These are phyloP conservation scores for Nibea albiflora DNA, from an alignment of 2,113 vertebrate species.

Conservation along the genomic window DNA sequence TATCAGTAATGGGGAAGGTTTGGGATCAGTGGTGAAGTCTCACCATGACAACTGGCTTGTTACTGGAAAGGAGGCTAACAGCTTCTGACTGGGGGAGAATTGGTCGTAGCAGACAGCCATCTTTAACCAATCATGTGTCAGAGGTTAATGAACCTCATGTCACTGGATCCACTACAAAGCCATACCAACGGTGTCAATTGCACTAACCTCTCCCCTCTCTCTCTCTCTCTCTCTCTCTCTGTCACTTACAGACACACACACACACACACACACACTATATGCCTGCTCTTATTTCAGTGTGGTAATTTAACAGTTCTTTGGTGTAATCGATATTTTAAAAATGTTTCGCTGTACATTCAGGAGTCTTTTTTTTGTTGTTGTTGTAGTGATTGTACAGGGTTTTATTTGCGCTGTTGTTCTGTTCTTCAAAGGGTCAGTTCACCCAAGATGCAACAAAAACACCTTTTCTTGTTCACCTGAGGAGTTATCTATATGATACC, in stretches of 20 bases:
- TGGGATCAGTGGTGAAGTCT: constrained; percentile 55
- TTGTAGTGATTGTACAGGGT: neutral
- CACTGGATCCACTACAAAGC: constrained; percentile 52
- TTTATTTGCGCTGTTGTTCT: neutral
- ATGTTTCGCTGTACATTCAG: neutral
- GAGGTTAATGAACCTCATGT: constrained; percentile 67
- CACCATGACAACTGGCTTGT: constrained; percentile 50
- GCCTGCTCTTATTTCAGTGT: neutral
- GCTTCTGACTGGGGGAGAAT: constrained; percentile 56
- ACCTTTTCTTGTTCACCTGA: neutral
- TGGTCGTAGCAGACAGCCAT: constrained; percentile 55
- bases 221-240: neutral
- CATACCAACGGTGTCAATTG: constrained; percentile 13
- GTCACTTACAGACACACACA: neutral
- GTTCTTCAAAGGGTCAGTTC: neutral
- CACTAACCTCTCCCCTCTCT: constrained; percentile 11
- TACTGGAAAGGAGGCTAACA: constrained; percentile 42
- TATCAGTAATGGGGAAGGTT: constrained; percentile 72
- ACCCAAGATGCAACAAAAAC: neutral
- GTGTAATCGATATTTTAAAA: neutral
- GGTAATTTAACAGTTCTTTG: neutral
- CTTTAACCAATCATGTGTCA: constrained; percentile 79
- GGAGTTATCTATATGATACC: neutral
- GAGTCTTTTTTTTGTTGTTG: neutral
- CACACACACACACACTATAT: neutral